Percentiles rank a stretch among this genome's conserved stretches.
Conservation (phyloP, 2,113 vertebrate species). For the Gallinago media region DNA sequence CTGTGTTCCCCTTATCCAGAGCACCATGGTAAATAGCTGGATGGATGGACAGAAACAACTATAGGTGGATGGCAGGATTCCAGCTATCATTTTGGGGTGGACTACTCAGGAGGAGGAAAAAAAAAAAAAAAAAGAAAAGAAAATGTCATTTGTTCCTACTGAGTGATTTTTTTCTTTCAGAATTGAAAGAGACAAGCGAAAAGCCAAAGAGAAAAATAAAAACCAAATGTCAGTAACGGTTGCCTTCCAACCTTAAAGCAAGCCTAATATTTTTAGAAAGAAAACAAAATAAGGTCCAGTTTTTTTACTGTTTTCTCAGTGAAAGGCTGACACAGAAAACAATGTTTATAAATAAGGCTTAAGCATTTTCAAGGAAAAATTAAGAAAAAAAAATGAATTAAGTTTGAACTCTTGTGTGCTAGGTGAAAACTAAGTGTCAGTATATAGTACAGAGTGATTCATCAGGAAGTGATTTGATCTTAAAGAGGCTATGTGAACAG, state of each 20-base stretch:
- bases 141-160: not conserved
- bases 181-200: not conserved
- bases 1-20: not conserved
- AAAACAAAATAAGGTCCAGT: not conserved
- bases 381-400: not conserved
- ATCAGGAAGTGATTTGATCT: not conserved
- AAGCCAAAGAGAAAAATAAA: not conserved
- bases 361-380: not conserved
- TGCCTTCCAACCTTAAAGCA: not conserved
- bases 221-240: fast-evolving
- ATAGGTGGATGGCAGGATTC: not conserved
- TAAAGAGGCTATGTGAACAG: not conserved
- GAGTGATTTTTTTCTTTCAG: not conserved
- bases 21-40: not conserved
- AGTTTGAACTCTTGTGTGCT: not conserved
- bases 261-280: not conserved
- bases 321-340: not conserved
- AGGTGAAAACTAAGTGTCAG: not conserved
- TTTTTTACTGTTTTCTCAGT: not conserved
- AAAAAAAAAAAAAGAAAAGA: too few species aligned
- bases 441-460: not conserved
- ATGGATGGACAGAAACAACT: not conserved
- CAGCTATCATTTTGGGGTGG: not conserved
- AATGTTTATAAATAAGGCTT: not conserved
- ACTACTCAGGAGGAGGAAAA: not conserved